Evolutionary conservation across 2,113 vertebrate genomes (phyloP).

Genomic region (Tragelaphus imberbis): DNA sequence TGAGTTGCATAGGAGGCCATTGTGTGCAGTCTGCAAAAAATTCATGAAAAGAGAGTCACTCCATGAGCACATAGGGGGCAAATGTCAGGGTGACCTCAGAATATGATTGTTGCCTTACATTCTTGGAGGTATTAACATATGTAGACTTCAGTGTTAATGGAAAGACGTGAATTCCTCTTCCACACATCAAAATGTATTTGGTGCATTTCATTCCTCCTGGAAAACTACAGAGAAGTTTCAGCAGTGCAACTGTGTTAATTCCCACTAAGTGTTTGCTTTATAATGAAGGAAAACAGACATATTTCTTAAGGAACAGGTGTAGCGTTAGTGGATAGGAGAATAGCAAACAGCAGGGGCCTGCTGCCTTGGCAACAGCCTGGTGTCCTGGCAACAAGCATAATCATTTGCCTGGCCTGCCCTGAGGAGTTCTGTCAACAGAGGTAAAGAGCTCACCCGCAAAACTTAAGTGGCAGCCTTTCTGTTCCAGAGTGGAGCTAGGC

Average conservation of each 20-base stretch:
- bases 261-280: constrained; percentile 31
- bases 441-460: constrained; percentile 14
- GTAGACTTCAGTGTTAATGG: not conserved
- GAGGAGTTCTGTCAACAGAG: constrained; percentile 57
- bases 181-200: constrained; percentile 11
- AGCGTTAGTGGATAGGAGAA: constrained; percentile 17
- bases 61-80: not conserved
- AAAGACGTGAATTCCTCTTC: not conserved
- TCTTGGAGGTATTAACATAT: not conserved
- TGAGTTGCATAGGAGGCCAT: not conserved
- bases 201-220: not conserved
- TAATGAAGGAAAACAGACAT: constrained; percentile 9
- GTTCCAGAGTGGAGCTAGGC: not conserved
- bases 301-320: constrained; percentile 52
- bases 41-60: not conserved
- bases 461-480: constrained; percentile 1
- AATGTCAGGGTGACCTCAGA: not conserved
- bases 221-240: constrained; percentile 2
- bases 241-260: not conserved
- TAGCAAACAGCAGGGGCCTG: constrained; percentile 30
- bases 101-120: not conserved
- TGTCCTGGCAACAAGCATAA: constrained; percentile 54
- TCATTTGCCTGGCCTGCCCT: constrained; percentile 22
- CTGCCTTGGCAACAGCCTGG: constrained; percentile 45
- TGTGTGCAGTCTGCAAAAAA: not conserved